phyloP scores from a whole-genome alignment of 1,140 invertebrate genomes.

The Dermatophagoides farinae region DNA sequence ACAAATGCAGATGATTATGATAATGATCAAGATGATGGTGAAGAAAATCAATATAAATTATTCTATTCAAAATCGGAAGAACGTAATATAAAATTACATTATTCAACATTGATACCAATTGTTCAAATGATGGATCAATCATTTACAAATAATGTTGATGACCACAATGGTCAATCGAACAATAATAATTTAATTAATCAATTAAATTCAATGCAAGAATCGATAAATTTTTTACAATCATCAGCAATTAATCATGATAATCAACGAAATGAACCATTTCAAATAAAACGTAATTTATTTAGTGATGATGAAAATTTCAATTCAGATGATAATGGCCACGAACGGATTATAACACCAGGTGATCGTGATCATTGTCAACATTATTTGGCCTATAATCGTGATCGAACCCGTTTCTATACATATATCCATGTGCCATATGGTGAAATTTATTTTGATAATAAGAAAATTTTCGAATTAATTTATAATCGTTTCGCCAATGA shows the following conservation, averaged over 20 bases:
- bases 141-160: not conserved
- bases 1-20: too few relatives aligned
- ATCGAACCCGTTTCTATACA: constrained; percentile 6
- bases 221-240: constrained; percentile 12
- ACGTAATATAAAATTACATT: not conserved
- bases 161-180: too few relatives aligned
- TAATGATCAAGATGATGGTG: too few relatives aligned
- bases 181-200: not conserved
- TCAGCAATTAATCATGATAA: not conserved
- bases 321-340: not conserved
- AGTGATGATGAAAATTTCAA: not conserved
- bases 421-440: constrained; percentile 11
- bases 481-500: constrained; percentile 18
- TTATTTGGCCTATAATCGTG: constrained; percentile 5
- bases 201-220: constrained; percentile 12
- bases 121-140: not conserved
- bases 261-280: constrained; percentile 6
- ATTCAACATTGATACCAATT: not conserved
- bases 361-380: constrained; percentile 8
- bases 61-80: not conserved
- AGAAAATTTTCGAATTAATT: constrained; percentile 15
- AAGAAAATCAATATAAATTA: not conserved
- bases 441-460: constrained; percentile 11
- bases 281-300: constrained; percentile 11
- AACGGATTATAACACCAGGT: constrained; percentile 15